Conservation (phyloP, 2,888 invertebrate species). For the Orthonevra nobilis region DNA sequence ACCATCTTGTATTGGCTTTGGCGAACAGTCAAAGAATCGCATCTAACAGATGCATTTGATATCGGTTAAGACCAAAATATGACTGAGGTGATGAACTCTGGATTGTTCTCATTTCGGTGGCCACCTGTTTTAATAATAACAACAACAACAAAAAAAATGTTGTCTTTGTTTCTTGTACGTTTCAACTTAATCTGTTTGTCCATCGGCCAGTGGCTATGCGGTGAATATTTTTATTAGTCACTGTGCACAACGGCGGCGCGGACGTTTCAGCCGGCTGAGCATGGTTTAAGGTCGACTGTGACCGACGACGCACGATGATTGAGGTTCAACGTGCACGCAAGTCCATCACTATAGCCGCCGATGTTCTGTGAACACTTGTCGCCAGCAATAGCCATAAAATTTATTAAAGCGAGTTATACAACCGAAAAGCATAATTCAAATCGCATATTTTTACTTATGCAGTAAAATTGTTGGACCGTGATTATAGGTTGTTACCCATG, state of each 20-base stretch:
- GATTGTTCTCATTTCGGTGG: constrained; percentile 40
- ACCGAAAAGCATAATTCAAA: constrained; percentile 22
- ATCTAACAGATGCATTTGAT: constrained; percentile 34
- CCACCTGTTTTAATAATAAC: constrained; percentile 17
- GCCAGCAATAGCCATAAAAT: constrained; percentile 7
- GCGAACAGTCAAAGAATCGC: neutral
- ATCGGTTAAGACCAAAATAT: constrained; percentile 42
- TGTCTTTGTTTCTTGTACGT: constrained; percentile 44
- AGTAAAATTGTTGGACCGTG: constrained; percentile 26
- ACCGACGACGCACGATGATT: constrained; percentile 19
- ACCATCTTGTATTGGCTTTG: constrained; percentile 39
- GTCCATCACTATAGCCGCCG: too few species aligned
- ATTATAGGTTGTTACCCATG: constrained; percentile 1
- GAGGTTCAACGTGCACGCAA: too few species aligned
- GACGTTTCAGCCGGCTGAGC: constrained; percentile 44
- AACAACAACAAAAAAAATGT: neutral
- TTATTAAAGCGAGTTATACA: constrained; percentile 21
- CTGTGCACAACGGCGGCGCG: constrained; percentile 39
- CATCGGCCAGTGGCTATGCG: neutral
- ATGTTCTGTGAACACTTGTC: constrained; percentile 16
- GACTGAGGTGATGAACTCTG: constrained; percentile 52
- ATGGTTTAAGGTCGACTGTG: constrained; percentile 59
- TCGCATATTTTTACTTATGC: neutral
- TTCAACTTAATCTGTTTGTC: constrained; percentile 5
- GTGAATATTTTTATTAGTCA: constrained; percentile 38